Conservation (phyloP, 2,888 invertebrate genomes). For the Cyaniris semiargus region DNA sequence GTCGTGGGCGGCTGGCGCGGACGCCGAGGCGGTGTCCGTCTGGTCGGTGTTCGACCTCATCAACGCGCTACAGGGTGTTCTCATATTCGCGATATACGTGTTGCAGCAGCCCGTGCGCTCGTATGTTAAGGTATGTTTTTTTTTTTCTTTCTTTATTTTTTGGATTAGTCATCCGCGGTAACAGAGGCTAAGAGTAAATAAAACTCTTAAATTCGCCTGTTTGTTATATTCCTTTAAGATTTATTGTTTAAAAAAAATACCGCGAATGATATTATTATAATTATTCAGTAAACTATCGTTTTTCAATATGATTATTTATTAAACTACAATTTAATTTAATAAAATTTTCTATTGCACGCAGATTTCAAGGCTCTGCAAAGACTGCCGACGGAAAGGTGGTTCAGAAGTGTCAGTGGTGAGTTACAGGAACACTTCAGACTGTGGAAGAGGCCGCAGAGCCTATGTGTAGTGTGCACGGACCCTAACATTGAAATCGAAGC, state of each 20-base stretch:
- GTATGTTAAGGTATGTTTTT: slow-evolving; percentile 59
- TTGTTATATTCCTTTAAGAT: too few relatives aligned
- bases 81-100: slow-evolving; percentile 84
- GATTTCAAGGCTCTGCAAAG: slow-evolving; percentile 63
- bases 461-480: slow-evolving; percentile 59
- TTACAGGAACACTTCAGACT: slow-evolving; percentile 69
- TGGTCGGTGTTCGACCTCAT: slow-evolving; percentile 85
- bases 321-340: too few relatives aligned
- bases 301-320: too few relatives aligned
- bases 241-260: too few relatives aligned
- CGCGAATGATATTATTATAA: too few relatives aligned
- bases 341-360: slow-evolving; percentile 48
- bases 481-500: slow-evolving; percentile 43
- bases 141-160: slow-evolving; percentile 16
- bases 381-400: slow-evolving; percentile 66
- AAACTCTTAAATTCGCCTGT: too few relatives aligned
- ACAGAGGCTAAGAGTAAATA: too few relatives aligned
- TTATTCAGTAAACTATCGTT: too few relatives aligned
- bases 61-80: slow-evolving; percentile 85
- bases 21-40: slow-evolving; percentile 67
- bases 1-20: slow-evolving; percentile 82
- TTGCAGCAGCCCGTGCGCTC: slow-evolving; percentile 69
- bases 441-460: slow-evolving; percentile 64
- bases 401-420: slow-evolving; percentile 72
- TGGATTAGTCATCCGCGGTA: too few relatives aligned